Evolutionary conservation across 2,888 invertebrate species (phyloP).

Genomic region (Endotricha flammealis): DNA sequence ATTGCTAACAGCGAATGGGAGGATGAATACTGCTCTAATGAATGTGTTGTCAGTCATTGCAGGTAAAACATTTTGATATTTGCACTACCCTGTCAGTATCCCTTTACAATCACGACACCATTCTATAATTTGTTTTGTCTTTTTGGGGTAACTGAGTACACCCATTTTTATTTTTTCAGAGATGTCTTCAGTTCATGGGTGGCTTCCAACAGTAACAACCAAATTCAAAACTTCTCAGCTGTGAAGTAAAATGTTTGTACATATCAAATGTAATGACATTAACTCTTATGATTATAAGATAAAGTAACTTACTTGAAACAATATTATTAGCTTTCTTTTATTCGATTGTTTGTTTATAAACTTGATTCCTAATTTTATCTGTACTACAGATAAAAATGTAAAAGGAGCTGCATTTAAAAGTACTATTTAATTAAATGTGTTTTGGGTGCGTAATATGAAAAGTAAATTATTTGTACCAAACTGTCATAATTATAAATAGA

Average conservation of each 20-base stretch:
- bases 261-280: constrained; percentile 41
- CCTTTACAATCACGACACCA: too few relatives aligned
- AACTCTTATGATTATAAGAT: constrained; percentile 6
- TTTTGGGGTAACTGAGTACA: constrained; percentile 4
- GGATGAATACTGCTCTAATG: constrained; percentile 97
- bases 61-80: constrained; percentile 65
- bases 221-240: constrained; percentile 87
- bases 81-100: too few relatives aligned
- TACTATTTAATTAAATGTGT: too few relatives aligned
- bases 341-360: constrained; percentile 18
- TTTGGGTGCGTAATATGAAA: too few relatives aligned
- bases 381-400: constrained; percentile 3
- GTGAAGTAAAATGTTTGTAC: constrained; percentile 81
- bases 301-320: constrained; percentile 13
- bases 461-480: too few relatives aligned
- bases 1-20: constrained; percentile 97
- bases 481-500: too few relatives aligned
- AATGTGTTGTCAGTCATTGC: constrained; percentile 97
- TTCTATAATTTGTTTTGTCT: too few relatives aligned
- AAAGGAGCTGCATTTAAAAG: constrained; percentile 7
- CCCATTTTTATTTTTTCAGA: constrained; percentile 74
- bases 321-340: constrained; percentile 16
- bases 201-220: constrained; percentile 89
- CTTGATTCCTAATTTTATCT: constrained; percentile 11
- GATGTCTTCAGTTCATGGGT: constrained; percentile 96